Evolutionary conservation across 1,140 invertebrate genomes (phyloP), one percentile per base, ranked within the genome.

Genomic region (Onthophagus taurus): DNA sequence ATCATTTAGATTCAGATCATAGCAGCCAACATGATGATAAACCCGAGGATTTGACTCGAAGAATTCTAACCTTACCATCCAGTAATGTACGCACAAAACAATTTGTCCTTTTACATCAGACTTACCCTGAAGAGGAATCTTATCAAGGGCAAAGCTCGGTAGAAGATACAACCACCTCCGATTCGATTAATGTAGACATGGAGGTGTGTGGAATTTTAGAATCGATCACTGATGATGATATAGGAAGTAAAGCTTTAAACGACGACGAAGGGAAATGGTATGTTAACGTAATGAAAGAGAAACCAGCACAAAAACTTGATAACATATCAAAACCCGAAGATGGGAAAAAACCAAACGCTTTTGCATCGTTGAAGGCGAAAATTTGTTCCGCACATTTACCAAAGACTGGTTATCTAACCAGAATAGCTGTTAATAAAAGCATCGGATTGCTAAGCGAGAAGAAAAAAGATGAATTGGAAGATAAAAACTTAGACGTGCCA

Each of bases 1-100:
- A 69, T 44, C 66, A 70, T 48, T 52, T 70, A n/a, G 68, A 70
- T 55, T 70, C 68, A 0, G 68, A 70, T 47, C 68, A 70, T 46
- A 67, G 64, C 33, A 68, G 63, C 47, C 66, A 68, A 35, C 68
- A 70, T 50, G 67, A 69, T 41, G 68, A 69, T 8, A 66, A 68
- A 49, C 66, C 67, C 3, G 68, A 70, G 54, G 67, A 70, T 36
- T 45, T 67, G 12, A 61, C 57, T 9, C 36, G 53, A 47, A 60
- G 57, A 47, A 57, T 64, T 31, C 41, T 66, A 34, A 54, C 59
- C 12, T 45, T 63, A 12, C 60, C 62, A 14, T 59, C 58, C 6
- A 54, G 53, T 34, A 52, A 58, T 18, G 44, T 57, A 6, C 33
- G 57, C 19, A 57, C 55, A 13, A 60, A 58, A 50, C 64, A 66